Evolutionary conservation across 2,113 vertebrate species (phyloP).

Genomic region (Recurvirostra avosetta): DNA sequence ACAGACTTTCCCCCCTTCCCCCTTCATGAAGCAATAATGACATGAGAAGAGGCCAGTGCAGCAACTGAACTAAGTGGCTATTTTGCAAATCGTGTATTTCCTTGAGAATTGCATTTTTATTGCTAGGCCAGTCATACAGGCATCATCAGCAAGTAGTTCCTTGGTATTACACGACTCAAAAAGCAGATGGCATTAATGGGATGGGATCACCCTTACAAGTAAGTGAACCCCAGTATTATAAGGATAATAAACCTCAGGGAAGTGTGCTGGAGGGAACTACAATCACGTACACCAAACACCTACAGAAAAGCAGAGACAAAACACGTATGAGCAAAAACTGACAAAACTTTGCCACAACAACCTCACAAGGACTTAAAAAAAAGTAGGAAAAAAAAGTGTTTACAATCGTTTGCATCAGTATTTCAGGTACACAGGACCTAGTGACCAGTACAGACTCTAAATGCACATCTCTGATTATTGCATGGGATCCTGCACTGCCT

Average conservation of each 20-base stretch:
- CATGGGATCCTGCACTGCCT: neutral
- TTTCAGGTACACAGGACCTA: neutral
- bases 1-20: neutral
- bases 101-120: neutral
- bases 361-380: too few species aligned
- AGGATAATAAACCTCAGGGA: neutral
- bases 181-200: neutral
- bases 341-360: neutral
- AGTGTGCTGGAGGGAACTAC: neutral
- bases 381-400: neutral
- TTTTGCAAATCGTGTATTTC: neutral
- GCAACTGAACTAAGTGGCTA: neutral
- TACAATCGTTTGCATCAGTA: neutral
- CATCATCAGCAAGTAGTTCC: neutral
- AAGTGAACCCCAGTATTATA: neutral
- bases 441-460: neutral
- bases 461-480: neutral
- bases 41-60: neutral
- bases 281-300: neutral
- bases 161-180: neutral
- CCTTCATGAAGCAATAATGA: neutral
- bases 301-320: neutral
- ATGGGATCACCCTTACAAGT: neutral
- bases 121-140: neutral
- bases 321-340: neutral